These are phyloP conservation scores for Aleiodes leptofemur DNA, from an alignment of 2,888 invertebrate genomes.

Conservation along the genomic window DNA sequence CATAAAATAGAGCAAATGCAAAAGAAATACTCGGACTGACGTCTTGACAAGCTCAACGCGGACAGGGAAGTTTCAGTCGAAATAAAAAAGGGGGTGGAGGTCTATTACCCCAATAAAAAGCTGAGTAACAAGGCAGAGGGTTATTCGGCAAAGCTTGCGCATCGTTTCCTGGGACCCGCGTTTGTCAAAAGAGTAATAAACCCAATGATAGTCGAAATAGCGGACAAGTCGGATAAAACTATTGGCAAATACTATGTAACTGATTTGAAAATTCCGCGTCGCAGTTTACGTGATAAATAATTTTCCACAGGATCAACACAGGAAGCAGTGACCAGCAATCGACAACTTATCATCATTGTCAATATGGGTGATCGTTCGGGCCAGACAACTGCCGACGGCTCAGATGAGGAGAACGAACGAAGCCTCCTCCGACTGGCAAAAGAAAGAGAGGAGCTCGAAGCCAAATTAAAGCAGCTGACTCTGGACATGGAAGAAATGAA, in stretches of 20 bases:
- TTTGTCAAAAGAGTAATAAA: constrained; percentile 9
- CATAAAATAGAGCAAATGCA: constrained; percentile 38
- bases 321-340: no score
- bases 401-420: no score
- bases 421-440: no score
- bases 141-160: constrained; percentile 25
- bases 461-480: no score
- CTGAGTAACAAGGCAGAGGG: neutral
- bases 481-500: no score
- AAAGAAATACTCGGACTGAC: constrained; percentile 5
- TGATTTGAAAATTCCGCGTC: constrained; percentile 33
- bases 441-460: no score
- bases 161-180: constrained; percentile 38
- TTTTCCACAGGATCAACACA: no score
- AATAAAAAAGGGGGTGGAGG: constrained; percentile 23
- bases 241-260: constrained; percentile 47
- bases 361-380: no score
- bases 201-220: no score
- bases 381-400: no score
- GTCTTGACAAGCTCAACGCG: constrained; percentile 21
- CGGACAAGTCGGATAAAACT: constrained; percentile 33
- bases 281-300: no score
- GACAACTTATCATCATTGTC: no score
- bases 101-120: constrained; percentile 34
- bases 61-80: constrained; percentile 18